Percentiles rank a stretch among this genome's conserved stretches.
Conservation (phyloP, 2,113 vertebrate genomes). For the Tetrao urogallus region DNA sequence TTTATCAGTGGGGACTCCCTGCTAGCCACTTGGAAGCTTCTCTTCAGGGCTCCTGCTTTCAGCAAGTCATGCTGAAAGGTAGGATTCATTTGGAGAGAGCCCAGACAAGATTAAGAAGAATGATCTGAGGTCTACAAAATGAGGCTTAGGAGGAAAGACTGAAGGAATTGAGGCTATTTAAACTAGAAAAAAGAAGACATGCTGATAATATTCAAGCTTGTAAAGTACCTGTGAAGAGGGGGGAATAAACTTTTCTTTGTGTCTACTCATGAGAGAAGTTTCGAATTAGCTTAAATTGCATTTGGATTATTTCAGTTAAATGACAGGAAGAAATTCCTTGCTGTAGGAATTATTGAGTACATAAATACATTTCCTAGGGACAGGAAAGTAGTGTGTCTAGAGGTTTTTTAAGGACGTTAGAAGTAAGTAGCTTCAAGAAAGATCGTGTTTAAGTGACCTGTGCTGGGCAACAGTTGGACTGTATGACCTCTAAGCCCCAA, state of each 20-base stretch:
- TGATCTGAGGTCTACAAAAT: constrained; percentile 12
- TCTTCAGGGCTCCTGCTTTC: constrained; percentile 25
- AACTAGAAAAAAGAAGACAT: background rate
- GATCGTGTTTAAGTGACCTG: background rate
- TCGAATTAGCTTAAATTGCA: background rate
- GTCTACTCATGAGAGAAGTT: background rate
- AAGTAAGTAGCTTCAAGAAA: background rate
- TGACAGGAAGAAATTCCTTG: background rate
- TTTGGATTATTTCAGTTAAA: constrained; percentile 10
- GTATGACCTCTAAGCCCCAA: background rate
- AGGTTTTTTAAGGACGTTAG: background rate
- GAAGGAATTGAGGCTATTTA: background rate
- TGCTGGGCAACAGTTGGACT: background rate
- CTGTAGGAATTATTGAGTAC: background rate
- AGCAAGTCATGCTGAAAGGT: constrained; percentile 36
- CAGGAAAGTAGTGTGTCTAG: background rate
- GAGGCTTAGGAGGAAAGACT: background rate
- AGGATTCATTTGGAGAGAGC: background rate
- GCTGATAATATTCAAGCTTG: constrained; percentile 10
- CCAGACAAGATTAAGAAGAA: constrained; percentile 17
- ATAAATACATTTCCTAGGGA: background rate
- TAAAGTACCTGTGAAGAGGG: background rate
- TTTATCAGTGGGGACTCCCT: constrained; percentile 47
- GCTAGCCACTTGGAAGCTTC: constrained; percentile 37
- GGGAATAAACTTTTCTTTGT: background rate